phyloP scores from a whole-genome alignment of 2,888 invertebrate genomes.

The Eupsilia transversa region DNA sequence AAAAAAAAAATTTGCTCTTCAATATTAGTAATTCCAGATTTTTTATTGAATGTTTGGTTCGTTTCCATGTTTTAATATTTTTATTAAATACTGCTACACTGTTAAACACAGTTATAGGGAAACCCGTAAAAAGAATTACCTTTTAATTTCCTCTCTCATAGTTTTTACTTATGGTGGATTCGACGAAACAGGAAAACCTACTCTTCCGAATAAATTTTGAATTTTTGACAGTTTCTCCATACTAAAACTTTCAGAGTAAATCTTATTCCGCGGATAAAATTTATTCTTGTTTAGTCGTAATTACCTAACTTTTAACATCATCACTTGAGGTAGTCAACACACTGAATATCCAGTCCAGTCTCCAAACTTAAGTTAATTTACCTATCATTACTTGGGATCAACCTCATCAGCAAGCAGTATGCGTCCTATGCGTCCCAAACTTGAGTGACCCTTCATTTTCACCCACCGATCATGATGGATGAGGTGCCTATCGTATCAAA shows the following conservation, averaged over 20 bases:
- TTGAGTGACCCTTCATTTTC: conserved; percentile 49
- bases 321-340: no score
- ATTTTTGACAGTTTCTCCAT: no score
- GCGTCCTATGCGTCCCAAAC: conserved; percentile 31
- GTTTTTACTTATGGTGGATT: no score
- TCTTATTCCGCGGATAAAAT: no score
- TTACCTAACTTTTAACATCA: no score
- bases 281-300: no score
- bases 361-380: conserved; percentile 37
- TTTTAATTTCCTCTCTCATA: no score
- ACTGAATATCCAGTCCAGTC: conserved; percentile 10
- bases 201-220: no score
- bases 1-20: neutral
- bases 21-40: neutral
- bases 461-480: conserved; percentile 62
- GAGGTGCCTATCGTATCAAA: conserved; percentile 62
- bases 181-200: no score
- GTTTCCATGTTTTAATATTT: neutral
- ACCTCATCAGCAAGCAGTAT: conserved; percentile 28
- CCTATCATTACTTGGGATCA: conserved; percentile 41
- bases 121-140: no score
- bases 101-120: no score
- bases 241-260: no score
- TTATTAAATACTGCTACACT: neutral
- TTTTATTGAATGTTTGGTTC: neutral